phyloP scores from a whole-genome alignment of 2,113 vertebrate genomes.

The Salvelinus sp. region DNA sequence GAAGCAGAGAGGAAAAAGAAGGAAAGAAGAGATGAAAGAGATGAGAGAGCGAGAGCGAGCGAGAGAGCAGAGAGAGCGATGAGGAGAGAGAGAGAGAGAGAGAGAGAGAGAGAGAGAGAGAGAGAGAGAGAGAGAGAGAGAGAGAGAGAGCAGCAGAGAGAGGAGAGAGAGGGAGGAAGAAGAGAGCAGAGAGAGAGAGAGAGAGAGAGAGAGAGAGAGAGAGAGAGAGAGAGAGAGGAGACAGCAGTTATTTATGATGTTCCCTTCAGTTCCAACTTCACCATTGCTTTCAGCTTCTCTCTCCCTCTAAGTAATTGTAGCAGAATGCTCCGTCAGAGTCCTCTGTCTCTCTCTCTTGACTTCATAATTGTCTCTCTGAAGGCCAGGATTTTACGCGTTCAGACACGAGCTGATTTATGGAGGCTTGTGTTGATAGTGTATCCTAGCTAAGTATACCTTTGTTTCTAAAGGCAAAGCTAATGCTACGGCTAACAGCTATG shows the following conservation, averaged over 20 bases:
- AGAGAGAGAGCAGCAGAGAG: too few species aligned
- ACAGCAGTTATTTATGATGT: conserved; percentile 57
- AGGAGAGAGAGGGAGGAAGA: too few species aligned
- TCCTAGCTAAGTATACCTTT: neutral
- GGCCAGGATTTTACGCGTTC: conserved; percentile 51
- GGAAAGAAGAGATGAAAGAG: conserved; percentile 25
- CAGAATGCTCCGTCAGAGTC: neutral
- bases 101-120: too few species aligned
- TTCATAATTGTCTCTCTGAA: conserved; percentile 60
- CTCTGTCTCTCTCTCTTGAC: conserved; percentile 34
- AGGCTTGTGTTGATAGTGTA: conserved; percentile 45
- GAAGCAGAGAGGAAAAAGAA: too few species aligned
- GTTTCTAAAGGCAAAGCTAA: conserved; percentile 13
- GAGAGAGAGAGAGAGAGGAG: too few species aligned
- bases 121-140: too few species aligned
- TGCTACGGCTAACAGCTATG: neutral
- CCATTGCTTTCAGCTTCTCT: conserved; percentile 47
- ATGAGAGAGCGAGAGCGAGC: too few species aligned
- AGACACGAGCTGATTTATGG: conserved; percentile 58
- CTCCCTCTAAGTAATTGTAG: conserved; percentile 38
- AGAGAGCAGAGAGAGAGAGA: too few species aligned
- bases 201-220: too few species aligned
- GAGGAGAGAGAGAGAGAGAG: too few species aligned
- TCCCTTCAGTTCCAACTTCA: conserved; percentile 41
- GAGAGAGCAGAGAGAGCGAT: too few species aligned